Percentiles rank a stretch among this genome's conserved stretches.
Evolutionary conservation across 2,797 vertebrate genomes (phyloP).

Genomic region (Echiichthys vipera): DNA sequence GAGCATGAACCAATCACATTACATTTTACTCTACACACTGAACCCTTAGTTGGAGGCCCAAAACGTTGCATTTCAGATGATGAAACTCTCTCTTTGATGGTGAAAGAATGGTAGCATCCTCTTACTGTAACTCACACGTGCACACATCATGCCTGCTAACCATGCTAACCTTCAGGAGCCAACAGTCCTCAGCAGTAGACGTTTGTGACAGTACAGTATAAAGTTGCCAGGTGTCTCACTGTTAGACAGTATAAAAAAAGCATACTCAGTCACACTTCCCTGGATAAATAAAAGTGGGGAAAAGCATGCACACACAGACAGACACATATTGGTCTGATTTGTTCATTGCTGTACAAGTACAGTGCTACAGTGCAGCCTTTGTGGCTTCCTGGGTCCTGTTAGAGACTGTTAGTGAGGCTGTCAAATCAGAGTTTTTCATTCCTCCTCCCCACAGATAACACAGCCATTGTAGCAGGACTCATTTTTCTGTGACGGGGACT

Average conservation of each 20-base stretch:
- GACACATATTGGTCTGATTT: constrained; percentile 40
- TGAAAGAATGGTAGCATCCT: constrained; percentile 30
- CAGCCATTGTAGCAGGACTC: constrained; percentile 60
- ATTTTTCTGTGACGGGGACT: constrained; percentile 60
- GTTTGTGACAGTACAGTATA: neutral
- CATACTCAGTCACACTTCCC: constrained; percentile 16
- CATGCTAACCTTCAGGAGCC: neutral
- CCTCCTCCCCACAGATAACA: constrained; percentile 63
- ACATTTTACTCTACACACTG: constrained; percentile 1
- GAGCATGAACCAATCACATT: constrained; percentile 9
- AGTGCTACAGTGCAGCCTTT: constrained; percentile 64
- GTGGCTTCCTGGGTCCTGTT: constrained; percentile 72
- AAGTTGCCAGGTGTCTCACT: constrained; percentile 10
- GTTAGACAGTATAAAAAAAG: constrained; percentile 10
- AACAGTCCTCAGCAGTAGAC: neutral
- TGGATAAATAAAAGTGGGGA: constrained; percentile 33
- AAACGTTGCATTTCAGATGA: constrained; percentile 25
- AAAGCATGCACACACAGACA: neutral
- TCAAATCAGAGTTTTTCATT: constrained; percentile 65
- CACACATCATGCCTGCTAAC: neutral
- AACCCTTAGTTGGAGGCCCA: constrained; percentile 20
- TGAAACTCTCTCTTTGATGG: constrained; percentile 46
- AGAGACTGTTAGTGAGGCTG: constrained; percentile 69
- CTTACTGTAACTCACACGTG: neutral
- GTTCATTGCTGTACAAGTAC: constrained; percentile 42